Evolutionary conservation across 1,140 invertebrate species (phyloP).

Genomic region (Mesaphorura yosii): DNA sequence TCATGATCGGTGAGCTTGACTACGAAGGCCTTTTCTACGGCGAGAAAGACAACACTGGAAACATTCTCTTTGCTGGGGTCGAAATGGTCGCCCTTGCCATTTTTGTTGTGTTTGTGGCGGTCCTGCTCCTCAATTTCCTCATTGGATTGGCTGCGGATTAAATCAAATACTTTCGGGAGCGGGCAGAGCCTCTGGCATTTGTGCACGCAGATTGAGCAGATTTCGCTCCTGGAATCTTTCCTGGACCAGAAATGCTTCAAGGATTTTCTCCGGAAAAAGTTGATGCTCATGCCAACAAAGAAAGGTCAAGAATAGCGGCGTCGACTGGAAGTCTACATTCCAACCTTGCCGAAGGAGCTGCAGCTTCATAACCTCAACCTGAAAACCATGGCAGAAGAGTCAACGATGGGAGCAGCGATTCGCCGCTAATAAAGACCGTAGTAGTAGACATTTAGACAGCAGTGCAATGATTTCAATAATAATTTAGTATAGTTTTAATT

Average conservation of each 20-base stretch:
- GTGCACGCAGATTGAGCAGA: slow-evolving; percentile 5
- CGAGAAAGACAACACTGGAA: not conserved
- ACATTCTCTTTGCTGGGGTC: slow-evolving; percentile 1
- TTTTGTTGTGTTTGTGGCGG: not conserved
- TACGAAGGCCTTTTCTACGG: slow-evolving; percentile 4
- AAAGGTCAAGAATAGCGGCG: no score
- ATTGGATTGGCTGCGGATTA: slow-evolving; percentile 5
- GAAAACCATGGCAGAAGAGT: no score
- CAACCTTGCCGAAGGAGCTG: not conserved
- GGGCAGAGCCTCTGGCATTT: slow-evolving; percentile 1
- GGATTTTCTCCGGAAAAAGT: not conserved
- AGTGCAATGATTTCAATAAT: no score
- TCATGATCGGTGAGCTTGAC: slow-evolving; percentile 5
- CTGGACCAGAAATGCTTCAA: not conserved
- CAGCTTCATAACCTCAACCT: slow-evolving; percentile 7
- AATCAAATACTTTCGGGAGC: slow-evolving; percentile 4
- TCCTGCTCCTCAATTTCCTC: slow-evolving; percentile 1
- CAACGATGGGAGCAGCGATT: no score
- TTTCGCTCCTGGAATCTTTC: not conserved
- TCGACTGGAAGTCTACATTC: not conserved
- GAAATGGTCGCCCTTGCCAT: slow-evolving; percentile 2
- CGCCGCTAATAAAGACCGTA: no score
- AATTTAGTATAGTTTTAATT: no score
- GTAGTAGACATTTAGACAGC: no score
- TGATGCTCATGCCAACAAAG: slow-evolving; percentile 7